These are phyloP conservation scores for Pygoscelis antarcticus DNA, from an alignment of 2,113 vertebrate genomes.

Conservation along the genomic window DNA sequence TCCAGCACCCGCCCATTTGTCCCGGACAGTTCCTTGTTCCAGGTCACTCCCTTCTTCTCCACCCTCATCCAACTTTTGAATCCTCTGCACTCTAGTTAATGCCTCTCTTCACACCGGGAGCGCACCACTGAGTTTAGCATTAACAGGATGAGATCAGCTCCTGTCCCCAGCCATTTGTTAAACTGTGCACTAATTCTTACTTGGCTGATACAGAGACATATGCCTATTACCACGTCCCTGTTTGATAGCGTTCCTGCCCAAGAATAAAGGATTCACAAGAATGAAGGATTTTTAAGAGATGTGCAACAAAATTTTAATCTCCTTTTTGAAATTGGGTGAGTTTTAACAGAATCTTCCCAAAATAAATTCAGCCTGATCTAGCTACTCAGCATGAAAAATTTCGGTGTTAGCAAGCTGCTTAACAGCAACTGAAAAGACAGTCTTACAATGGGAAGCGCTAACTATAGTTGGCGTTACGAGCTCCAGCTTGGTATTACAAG, in stretches of 20 bases:
- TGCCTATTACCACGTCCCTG: not conserved
- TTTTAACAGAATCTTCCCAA: not conserved
- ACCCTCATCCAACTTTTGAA: not conserved
- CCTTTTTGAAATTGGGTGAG: not conserved
- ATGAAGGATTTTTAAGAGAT: not conserved
- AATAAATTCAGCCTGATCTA: not conserved
- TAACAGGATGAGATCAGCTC: not conserved
- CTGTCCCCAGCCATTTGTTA: not conserved
- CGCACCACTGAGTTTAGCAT: fast-evolving
- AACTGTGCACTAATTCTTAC: not conserved
- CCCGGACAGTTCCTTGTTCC: not conserved
- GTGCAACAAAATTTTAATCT: not conserved
- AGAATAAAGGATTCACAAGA: not conserved
- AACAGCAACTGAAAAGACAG: not conserved
- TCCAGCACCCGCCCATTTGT: fast-evolving
- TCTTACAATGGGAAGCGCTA: not conserved
- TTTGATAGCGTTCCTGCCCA: fast-evolving
- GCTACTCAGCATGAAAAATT: not conserved
- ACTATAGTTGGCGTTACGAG: not conserved
- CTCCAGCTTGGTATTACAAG: not conserved
- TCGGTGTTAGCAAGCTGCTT: not conserved
- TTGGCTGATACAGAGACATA: not conserved
- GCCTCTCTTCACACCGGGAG: not conserved
- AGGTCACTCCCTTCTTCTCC: not conserved
- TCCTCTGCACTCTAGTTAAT: not conserved